Evolutionary conservation across 2,888 invertebrate species (phyloP), one percentile per base, ranked within the genome.

Genomic region (Oligia fasciuncula): DNA sequence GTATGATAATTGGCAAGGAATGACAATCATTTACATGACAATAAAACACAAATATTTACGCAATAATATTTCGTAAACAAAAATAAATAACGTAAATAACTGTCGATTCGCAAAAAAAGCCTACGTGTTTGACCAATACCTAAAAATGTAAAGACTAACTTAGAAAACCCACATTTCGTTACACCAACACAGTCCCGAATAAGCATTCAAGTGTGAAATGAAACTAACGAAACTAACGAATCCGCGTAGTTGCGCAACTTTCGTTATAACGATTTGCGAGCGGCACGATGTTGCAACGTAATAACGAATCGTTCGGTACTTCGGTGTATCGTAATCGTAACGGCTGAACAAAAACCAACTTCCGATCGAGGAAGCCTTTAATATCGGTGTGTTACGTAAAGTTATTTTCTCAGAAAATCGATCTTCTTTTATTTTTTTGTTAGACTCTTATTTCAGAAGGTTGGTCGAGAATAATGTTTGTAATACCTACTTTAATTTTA

Each of bases 151-250:
- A 82, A 81, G 69, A 79, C 77, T 77, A 65, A 79, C 54, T 67
- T 71, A 79, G 8, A 79, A 88, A 81, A 62, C 51, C 54, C 62
- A 74, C 77, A 73, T 83, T 87, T 84, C 78, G 79, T 79, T 77
- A 80, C 67, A 80, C 75, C 46, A 76, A 81, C 65, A 69, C 69
- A 77, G 80, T 69, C 77, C 76, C 83, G 79, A 87, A 87, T 90
- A 85, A 91, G 84, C 93, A 92, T 91, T 94, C 91, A 92, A 91
- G 92, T 94, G 95, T 95, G 93, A 95, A 95, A 95, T 95, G 94
- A 94, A 91, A 93, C 88, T 91, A 91, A 92, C 91, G 91, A 93
- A 94, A 94, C 93, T 93, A 92, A 82, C 81, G 81, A 82, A 91
- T 91, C 83, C 87, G 81, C 82, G 83, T 84, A 84, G 82, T 92